Conservation (phyloP, 2,888 invertebrate species). For the Philaethria dido region DNA sequence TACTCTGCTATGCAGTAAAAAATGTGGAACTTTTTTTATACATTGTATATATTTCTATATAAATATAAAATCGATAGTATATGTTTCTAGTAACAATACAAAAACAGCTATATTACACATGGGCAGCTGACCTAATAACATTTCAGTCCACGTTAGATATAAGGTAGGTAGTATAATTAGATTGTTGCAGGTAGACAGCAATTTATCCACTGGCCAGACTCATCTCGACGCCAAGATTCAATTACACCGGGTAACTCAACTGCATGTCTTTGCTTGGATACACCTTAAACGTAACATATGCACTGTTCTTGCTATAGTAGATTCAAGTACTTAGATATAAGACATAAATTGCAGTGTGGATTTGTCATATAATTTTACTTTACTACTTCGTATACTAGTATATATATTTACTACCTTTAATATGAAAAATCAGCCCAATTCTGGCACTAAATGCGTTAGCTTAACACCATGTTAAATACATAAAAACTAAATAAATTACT, state of each 20-base stretch:
- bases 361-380: slow-evolving; percentile 16
- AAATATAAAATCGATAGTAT: background rate
- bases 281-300: slow-evolving; percentile 13
- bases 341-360: slow-evolving; percentile 7
- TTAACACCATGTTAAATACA: too few relatives aligned
- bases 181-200: slow-evolving; percentile 28
- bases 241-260: slow-evolving; percentile 63
- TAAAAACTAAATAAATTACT: too few relatives aligned
- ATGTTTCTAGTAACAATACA: background rate
- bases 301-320: background rate
- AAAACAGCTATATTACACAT: slow-evolving; percentile 8
- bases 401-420: slow-evolving; percentile 1
- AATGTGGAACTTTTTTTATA: too few relatives aligned
- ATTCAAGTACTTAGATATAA: background rate
- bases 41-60: background rate
- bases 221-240: slow-evolving; percentile 62
- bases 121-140: slow-evolving; percentile 2
- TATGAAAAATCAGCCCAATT: too few relatives aligned
- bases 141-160: slow-evolving; percentile 17
- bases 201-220: slow-evolving; percentile 51
- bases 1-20: too few relatives aligned
- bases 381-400: background rate
- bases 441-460: too few relatives aligned
- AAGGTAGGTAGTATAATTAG: slow-evolving; percentile 23
- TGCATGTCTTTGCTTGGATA: slow-evolving; percentile 53